phyloP scores from a whole-genome alignment of 2,113 vertebrate species.

The Hipposideros armiger region DNA sequence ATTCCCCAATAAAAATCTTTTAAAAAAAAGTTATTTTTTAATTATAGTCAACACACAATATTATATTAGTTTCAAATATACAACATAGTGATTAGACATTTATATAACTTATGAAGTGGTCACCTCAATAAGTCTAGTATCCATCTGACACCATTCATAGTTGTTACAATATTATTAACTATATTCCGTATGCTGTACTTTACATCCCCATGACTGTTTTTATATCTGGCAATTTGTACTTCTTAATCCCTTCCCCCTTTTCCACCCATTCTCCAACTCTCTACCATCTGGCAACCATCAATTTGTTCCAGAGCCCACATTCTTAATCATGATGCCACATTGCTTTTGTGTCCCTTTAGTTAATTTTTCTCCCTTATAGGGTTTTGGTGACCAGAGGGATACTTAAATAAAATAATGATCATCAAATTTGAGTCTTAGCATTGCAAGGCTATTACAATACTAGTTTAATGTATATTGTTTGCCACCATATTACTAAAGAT shows the following conservation, averaged over 20 bases:
- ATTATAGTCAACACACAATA: not conserved
- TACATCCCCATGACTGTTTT: not conserved
- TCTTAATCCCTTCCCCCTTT: not conserved
- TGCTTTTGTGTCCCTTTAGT: not conserved
- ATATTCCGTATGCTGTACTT: not conserved
- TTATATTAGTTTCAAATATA: not conserved
- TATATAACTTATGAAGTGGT: not conserved
- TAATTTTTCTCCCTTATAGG: not conserved
- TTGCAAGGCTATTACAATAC: not conserved
- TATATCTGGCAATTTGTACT: not conserved
- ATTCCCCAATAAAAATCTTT: too few species aligned
- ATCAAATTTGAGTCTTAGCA: constrained; percentile 47
- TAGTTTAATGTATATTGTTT: constrained; percentile 67
- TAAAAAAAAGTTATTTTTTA: not conserved
- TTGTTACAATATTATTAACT: not conserved
- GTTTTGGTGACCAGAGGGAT: constrained; percentile 20
- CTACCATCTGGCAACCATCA: not conserved
- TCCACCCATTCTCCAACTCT: not conserved
- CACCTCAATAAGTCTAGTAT: not conserved
- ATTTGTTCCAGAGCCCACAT: not conserved
- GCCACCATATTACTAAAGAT: constrained; percentile 55
- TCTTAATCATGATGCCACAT: not conserved
- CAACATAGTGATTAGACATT: not conserved
- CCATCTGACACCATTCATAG: not conserved
- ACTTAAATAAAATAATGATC: constrained; percentile 51